Evolutionary conservation across 2,888 invertebrate species (phyloP), one percentile per base, ranked within the genome.

Genomic region (Acronicta alni): DNA sequence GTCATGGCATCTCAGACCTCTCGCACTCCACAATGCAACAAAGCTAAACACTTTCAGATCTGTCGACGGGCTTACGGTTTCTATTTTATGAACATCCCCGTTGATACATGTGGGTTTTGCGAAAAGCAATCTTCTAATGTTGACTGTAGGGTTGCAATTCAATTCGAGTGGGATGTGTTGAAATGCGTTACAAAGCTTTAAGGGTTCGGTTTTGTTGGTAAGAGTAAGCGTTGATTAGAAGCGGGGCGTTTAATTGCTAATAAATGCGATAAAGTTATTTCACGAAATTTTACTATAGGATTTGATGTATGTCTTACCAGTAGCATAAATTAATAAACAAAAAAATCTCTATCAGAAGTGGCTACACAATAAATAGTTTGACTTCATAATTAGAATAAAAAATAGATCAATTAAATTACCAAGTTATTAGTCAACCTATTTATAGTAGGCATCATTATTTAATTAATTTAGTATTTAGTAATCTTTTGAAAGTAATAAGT

Each of bases 1-100:
- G 57, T 45, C 39, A 56, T 61, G 46, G 58, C 46, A 57, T 52
- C 47, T 57, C 42, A 58, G 45, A 61, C 45, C 38, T 49, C 60
- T 49, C 44, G 30, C 51, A 41, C 58, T 67, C 47, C 51, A 75
- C 77, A 78, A 67, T 59, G 44, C 62, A 72, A 62, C 73, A 74
- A 78, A 67, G 75, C 74, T 73, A 67, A 77, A 74, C 75, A 77
- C 67, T 74, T 67, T 61, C 67, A 74, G 72, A 75, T 73, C 75
- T 66, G 66, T 76, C 69, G 44, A 44, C 55, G 23, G 62, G 61
- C 68, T 73, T 73, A 70, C 70, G 48, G 67, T 74, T 75, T 74
- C 71, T 72, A 72, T 72, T 74, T 77, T 74, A 74, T 67, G 48
- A 70, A 72, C 78, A 64, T 60, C 60, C 55, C 59, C 39, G 66